Percentiles rank a stretch among this genome's conserved stretches.
phyloP scores from a whole-genome alignment of 2,888 invertebrate species.

The Mythimna loreyi region DNA sequence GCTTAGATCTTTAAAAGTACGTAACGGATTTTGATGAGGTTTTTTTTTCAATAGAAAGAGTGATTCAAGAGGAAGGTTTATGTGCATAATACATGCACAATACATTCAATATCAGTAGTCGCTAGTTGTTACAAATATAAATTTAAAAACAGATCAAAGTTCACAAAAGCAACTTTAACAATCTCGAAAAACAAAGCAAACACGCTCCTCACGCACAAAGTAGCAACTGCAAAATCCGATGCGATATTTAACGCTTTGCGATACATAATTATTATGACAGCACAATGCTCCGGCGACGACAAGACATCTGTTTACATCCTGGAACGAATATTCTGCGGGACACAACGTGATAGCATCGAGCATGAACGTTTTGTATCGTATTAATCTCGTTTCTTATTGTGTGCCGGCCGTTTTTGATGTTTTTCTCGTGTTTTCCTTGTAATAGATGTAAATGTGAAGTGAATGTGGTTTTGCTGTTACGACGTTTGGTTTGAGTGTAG shows the following conservation, averaged over 20 bases:
- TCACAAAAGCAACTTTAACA: constrained; percentile 3
- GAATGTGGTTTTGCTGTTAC: constrained; percentile 19
- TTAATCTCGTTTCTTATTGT: constrained; percentile 78
- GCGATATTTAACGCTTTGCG: constrained; percentile 82
- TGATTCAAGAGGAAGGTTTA: too few species aligned
- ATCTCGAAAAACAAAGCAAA: constrained; percentile 51
- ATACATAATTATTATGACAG: constrained; percentile 88
- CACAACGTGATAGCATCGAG: constrained; percentile 77
- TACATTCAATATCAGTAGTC: too few species aligned
- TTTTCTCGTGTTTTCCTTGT: constrained; percentile 50
- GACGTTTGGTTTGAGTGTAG: not conserved
- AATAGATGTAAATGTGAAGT: constrained; percentile 49
- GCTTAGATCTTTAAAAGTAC: too few species aligned
- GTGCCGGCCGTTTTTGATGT: constrained; percentile 65
- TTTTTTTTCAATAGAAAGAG: too few species aligned
- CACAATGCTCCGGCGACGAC: constrained; percentile 77
- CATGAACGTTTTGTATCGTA: constrained; percentile 73
- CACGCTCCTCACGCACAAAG: constrained; percentile 64
- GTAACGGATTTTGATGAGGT: too few species aligned
- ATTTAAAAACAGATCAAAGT: constrained; percentile 23
- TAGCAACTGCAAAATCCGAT: constrained; percentile 74
- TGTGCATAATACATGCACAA: too few species aligned
- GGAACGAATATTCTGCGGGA: constrained; percentile 69
- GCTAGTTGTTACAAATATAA: too few species aligned
- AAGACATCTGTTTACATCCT: constrained; percentile 79